phyloP scores from a whole-genome alignment of 2,797 vertebrate species.

The Syndactyla subalaris region DNA sequence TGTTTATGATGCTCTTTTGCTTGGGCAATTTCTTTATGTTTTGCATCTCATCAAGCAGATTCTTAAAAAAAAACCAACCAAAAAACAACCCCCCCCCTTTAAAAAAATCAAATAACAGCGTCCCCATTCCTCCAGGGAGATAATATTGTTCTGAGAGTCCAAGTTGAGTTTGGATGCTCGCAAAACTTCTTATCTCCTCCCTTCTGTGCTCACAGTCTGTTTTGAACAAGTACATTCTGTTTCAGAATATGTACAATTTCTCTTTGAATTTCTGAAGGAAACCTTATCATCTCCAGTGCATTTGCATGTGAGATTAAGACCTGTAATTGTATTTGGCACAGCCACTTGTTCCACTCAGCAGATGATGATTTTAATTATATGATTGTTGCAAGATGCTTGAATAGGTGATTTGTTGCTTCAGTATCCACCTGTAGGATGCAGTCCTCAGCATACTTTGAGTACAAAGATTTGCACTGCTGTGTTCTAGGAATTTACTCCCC shows the following conservation, averaged over 20 bases:
- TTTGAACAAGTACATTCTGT: neutral
- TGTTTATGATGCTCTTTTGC: neutral
- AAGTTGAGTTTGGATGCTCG: neutral
- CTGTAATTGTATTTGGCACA: neutral
- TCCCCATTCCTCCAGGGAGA: accelerated
- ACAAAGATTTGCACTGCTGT: neutral
- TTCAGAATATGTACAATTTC: neutral
- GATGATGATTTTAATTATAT: neutral
- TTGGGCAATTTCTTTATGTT: neutral
- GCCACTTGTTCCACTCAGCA: neutral
- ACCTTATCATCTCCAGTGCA: neutral
- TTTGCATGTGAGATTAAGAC: neutral
- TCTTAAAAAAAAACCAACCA: neutral
- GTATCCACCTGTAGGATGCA: neutral
- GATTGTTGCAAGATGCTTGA: neutral
- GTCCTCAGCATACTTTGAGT: neutral
- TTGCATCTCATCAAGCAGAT: neutral
- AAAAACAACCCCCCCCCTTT: accelerated
- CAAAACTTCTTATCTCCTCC: neutral
- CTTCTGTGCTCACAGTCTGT: neutral
- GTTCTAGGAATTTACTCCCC: neutral
- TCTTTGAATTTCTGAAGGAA: neutral
- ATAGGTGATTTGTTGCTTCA: neutral
- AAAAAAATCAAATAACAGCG: neutral
- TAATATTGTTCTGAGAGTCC: neutral